Conservation (phyloP, 2,113 vertebrate species). For the Halcyon malimbica region DNA sequence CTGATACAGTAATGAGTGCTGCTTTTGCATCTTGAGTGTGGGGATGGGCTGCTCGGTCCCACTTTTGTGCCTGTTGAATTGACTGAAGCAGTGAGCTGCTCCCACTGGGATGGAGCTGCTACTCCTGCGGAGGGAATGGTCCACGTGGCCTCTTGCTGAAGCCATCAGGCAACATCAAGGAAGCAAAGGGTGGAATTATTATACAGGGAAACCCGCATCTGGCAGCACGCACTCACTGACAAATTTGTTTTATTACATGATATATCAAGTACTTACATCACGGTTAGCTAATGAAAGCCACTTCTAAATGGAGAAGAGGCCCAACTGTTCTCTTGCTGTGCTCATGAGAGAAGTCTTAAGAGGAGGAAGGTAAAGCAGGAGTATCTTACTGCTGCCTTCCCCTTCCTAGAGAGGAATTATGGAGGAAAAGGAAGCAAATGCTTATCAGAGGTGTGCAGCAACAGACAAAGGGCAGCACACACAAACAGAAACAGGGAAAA, state of each 20-base stretch:
- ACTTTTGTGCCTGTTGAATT: background rate
- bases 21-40: background rate
- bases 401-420: background rate
- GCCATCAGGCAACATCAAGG: fast-evolving
- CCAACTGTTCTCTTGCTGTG: background rate
- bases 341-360: background rate
- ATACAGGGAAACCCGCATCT: background rate
- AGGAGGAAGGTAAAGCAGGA: background rate
- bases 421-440: background rate
- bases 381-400: background rate
- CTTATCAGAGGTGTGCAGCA: background rate
- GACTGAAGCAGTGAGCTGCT: background rate
- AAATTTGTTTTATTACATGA: background rate
- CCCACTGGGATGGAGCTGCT: background rate
- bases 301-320: background rate
- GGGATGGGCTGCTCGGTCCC: background rate
- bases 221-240: background rate
- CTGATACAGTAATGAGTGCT: background rate
- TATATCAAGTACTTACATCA: background rate
- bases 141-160: background rate
- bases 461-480: background rate
- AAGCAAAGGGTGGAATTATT: background rate
- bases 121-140: background rate
- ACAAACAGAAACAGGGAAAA: background rate
- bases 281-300: background rate